A percentile compares a stretch with the other conserved stretches of the same genome.
phyloP scores from a whole-genome alignment of 2,113 vertebrate genomes.

The Mesocricetus auratus region DNA sequence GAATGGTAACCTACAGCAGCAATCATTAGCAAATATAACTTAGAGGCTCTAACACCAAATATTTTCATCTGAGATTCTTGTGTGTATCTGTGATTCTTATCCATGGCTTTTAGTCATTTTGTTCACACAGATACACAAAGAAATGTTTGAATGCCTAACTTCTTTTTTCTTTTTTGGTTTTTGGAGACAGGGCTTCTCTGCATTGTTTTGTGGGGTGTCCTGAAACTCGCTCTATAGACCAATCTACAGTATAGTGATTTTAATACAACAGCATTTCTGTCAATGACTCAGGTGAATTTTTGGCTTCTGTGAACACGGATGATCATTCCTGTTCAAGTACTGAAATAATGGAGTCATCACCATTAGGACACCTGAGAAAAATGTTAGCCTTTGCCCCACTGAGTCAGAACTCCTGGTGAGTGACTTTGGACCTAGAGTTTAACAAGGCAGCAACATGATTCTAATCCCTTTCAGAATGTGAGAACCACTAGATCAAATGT shows the following conservation, averaged over 20 bases:
- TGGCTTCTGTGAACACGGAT: neutral
- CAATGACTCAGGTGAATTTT: neutral
- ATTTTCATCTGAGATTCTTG: neutral
- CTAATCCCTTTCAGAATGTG: neutral
- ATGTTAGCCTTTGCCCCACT: neutral
- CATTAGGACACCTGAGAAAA: neutral
- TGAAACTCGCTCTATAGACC: too few species aligned
- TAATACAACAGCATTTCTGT: neutral
- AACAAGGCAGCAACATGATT: neutral
- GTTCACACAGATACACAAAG: neutral
- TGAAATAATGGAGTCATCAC: neutral
- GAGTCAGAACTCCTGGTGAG: neutral
- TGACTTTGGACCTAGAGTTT: neutral
- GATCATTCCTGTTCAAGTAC: neutral
- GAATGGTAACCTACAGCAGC: neutral
- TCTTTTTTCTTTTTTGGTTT: too few species aligned
- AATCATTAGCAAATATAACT: neutral
- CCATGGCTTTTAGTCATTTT: neutral
- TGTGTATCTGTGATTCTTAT: neutral
- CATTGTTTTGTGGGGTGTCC: too few species aligned
- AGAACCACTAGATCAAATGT: neutral
- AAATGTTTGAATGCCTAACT: neutral
- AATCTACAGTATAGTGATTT: neutral
- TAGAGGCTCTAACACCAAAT: neutral
- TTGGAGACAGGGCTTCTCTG: too few species aligned